Evolutionary conservation across 2,797 vertebrate genomes (phyloP).

Genomic region (Limosa lapponica): DNA sequence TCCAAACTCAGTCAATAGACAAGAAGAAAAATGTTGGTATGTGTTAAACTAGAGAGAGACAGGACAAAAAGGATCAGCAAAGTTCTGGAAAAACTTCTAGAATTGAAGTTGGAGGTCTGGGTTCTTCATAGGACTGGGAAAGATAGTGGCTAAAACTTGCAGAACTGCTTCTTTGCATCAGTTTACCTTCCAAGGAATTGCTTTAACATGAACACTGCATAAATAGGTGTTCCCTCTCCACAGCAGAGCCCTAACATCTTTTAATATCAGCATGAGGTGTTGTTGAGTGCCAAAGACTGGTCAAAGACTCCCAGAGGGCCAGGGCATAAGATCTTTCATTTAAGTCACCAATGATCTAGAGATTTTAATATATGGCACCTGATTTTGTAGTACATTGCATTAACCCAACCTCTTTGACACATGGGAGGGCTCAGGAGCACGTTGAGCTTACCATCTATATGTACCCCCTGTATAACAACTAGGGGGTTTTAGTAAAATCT

Average conservation of each 20-base stretch:
- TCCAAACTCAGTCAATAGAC: background rate
- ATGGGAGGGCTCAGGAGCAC: background rate
- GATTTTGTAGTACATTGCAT: background rate
- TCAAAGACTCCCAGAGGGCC: background rate
- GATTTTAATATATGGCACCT: background rate
- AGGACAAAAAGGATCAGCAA: background rate
- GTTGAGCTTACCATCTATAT: background rate
- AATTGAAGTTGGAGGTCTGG: background rate
- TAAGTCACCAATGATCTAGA: background rate
- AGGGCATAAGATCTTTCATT: background rate
- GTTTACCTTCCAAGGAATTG: background rate
- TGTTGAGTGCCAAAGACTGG: background rate
- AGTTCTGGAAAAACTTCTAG: background rate
- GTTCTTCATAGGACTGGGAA: background rate
- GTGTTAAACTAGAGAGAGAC: background rate
- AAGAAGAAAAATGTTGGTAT: background rate
- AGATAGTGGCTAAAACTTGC: background rate
- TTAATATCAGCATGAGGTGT: background rate
- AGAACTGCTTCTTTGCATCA: background rate
- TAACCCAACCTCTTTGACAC: background rate
- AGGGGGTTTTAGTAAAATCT: background rate
- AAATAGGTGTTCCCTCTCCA: background rate
- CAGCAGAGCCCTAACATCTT: background rate
- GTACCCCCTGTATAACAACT: fast-evolving
- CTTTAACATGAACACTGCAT: background rate